Evolutionary conservation across 2,113 vertebrate species (phyloP).

Genomic region (Myotis yumanensis): DNA sequence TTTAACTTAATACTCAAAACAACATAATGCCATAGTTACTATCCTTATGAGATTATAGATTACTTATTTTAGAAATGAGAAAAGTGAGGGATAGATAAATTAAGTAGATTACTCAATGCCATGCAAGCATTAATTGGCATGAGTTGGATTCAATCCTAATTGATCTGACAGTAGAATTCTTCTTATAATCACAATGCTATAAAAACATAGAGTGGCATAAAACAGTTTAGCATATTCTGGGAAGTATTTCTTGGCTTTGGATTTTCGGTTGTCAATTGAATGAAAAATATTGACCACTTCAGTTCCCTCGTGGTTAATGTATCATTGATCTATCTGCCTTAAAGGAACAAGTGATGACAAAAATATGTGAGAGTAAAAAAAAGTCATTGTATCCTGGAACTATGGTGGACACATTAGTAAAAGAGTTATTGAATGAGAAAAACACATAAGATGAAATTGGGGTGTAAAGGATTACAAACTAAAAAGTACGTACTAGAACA

Average conservation of each 20-base stretch:
- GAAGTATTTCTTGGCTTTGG: not conserved
- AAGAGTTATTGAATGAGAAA: not conserved
- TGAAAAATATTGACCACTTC: not conserved
- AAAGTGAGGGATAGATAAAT: not conserved
- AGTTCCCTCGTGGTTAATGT: not conserved
- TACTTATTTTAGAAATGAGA: not conserved
- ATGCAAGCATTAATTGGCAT: not conserved
- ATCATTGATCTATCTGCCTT: not conserved
- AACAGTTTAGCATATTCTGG: not conserved
- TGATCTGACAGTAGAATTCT: not conserved
- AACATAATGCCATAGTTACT: not conserved
- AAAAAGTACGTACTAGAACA: not conserved
- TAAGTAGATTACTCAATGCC: not conserved
- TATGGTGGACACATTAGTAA: not conserved
- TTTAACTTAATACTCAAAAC: not conserved
- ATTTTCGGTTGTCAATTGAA: not conserved
- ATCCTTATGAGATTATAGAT: not conserved
- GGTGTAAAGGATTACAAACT: not conserved
- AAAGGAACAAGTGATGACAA: not conserved
- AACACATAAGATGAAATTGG: rapidly evolving
- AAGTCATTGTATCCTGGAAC: not conserved
- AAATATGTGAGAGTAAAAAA: not conserved
- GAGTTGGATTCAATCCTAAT: not conserved
- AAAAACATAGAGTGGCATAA: not conserved
- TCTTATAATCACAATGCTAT: not conserved